phyloP scores from a whole-genome alignment of 2,888 invertebrate species.

The Cosmopolites sordidus region DNA sequence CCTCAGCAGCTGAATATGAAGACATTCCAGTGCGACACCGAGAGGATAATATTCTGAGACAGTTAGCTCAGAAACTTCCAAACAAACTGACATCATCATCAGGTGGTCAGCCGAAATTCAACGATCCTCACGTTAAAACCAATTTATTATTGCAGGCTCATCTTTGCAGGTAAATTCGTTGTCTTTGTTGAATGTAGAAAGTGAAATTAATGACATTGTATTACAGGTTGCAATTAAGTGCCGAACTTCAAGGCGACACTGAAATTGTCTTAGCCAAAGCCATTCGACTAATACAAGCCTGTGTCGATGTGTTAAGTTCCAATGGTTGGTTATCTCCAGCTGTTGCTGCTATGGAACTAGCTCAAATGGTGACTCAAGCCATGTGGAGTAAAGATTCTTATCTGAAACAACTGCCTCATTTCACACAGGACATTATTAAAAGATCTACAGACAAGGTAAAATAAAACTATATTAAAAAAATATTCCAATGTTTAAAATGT shows the following conservation, averaged over 20 bases:
- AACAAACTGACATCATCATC: slow-evolving; percentile 60
- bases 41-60: slow-evolving; percentile 81
- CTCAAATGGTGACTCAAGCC: slow-evolving; percentile 99
- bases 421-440: slow-evolving; percentile 81
- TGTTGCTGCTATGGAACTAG: slow-evolving; percentile 98
- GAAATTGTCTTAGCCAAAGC: slow-evolving; percentile 84
- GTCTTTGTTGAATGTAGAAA: not conserved
- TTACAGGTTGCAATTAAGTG: slow-evolving; percentile 73
- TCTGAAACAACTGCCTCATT: slow-evolving; percentile 94
- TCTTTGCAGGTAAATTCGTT: slow-evolving; percentile 61
- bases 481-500: too few species aligned
- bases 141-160: slow-evolving; percentile 95
- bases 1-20: slow-evolving; percentile 95
- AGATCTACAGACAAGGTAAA: slow-evolving; percentile 82
- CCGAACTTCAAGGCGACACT: slow-evolving; percentile 95
- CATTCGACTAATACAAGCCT: slow-evolving; percentile 84
- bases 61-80: slow-evolving; percentile 53
- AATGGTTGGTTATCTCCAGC: slow-evolving; percentile 99
- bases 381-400: slow-evolving; percentile 99
- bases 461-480: not conserved
- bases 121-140: slow-evolving; percentile 96
- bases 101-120: slow-evolving; percentile 70
- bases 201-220: not conserved
- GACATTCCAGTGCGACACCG: slow-evolving; percentile 90
- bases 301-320: slow-evolving; percentile 89